A percentile compares a stretch with the other conserved stretches of the same genome.
Conservation (phyloP, 2,888 invertebrate species). For the Tanaodytes sp. region DNA sequence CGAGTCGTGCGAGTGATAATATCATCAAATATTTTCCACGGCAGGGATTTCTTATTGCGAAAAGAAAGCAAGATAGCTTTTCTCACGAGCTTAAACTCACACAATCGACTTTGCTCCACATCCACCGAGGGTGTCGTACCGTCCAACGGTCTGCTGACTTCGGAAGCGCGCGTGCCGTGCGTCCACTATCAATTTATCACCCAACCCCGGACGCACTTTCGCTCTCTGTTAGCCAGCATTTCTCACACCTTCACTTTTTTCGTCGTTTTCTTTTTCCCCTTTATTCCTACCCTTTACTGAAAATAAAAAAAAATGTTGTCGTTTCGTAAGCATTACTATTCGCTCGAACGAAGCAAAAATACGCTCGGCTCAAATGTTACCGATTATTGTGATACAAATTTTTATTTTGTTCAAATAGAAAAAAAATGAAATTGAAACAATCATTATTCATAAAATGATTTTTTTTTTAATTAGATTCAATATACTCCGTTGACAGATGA, state of each 20-base stretch:
- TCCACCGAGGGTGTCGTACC: slow-evolving; percentile 55
- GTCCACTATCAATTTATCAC: slow-evolving; percentile 73
- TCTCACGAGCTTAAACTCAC: slow-evolving; percentile 34
- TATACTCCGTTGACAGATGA: too few relatives aligned
- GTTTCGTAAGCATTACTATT: too few relatives aligned
- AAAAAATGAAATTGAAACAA: too few relatives aligned
- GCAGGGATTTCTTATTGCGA: slow-evolving; percentile 15
- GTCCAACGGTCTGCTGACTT: slow-evolving; percentile 58
- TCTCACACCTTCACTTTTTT: slow-evolving; percentile 45
- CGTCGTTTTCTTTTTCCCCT: slow-evolving; percentile 35
- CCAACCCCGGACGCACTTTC: slow-evolving; percentile 63
- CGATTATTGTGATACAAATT: too few relatives aligned
- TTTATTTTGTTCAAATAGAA: too few relatives aligned
- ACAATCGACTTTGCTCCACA: slow-evolving; percentile 31
- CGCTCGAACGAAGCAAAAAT: too few relatives aligned
- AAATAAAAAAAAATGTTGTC: too few relatives aligned
- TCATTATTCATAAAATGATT: too few relatives aligned
- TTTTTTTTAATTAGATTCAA: too few relatives aligned
- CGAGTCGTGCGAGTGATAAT: slow-evolving; percentile 19
- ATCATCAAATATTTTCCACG: slow-evolving; percentile 17
- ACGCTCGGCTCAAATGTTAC: too few relatives aligned
- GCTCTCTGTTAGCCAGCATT: slow-evolving; percentile 59
- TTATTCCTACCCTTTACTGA: slow-evolving; percentile 18
- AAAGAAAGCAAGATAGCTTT: slow-evolving; percentile 39
- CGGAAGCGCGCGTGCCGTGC: slow-evolving; percentile 65